A percentile compares a stretch with the other conserved stretches of the same genome.
Evolutionary conservation across 2,797 vertebrate species (phyloP).

Genomic region (Orientallactaga sibirica): DNA sequence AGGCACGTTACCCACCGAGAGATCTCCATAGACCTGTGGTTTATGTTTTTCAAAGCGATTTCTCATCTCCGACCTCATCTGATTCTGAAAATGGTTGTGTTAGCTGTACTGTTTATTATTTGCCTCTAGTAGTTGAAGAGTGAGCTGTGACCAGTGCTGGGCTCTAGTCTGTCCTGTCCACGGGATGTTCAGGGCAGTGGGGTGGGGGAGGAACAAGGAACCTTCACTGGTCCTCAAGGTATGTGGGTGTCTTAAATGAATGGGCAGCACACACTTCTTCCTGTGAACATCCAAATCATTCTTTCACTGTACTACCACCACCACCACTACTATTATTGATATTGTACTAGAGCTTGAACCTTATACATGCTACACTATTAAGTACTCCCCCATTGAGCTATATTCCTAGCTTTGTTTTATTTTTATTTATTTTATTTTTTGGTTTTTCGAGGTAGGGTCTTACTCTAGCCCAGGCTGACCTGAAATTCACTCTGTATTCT

Average conservation of each 20-base stretch:
- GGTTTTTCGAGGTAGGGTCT: too few relatives aligned
- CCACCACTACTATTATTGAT: too few relatives aligned
- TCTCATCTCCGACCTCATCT: background rate
- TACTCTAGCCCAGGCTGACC: too few relatives aligned
- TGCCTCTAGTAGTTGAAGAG: background rate
- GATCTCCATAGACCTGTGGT: background rate
- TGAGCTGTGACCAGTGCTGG: accelerated
- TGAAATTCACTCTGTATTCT: too few relatives aligned
- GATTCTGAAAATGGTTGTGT: background rate
- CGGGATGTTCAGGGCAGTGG: background rate
- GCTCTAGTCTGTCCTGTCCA: background rate
- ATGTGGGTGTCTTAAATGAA: background rate
- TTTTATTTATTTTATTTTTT: too few relatives aligned
- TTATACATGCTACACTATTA: too few relatives aligned
- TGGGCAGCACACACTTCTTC: background rate
- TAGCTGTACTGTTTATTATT: background rate
- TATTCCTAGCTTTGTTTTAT: too few relatives aligned
- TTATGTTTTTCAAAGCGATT: conserved; percentile 5
- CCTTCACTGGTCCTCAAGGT: too few relatives aligned
- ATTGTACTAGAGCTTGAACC: background rate
- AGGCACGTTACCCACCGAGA: too few relatives aligned
- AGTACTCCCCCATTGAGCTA: too few relatives aligned
- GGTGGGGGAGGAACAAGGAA: background rate
- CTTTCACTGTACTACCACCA: background rate
- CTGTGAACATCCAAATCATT: background rate